Percentiles rank a stretch among this genome's conserved stretches.
phyloP scores from a whole-genome alignment of 2,113 vertebrate species.

The Oreocharis arfaki region DNA sequence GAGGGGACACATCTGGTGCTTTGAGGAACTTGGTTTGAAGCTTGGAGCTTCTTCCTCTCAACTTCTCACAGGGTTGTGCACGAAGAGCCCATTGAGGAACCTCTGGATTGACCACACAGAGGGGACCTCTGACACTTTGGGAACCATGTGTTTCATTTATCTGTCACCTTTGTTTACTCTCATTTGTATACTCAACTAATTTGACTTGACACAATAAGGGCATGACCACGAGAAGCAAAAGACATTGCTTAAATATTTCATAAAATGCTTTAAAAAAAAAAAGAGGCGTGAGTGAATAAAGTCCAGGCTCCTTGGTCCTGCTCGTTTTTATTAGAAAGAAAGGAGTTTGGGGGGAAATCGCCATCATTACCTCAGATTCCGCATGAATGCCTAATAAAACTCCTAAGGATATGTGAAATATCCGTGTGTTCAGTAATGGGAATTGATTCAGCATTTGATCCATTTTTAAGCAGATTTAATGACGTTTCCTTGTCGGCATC shows the following conservation, averaged over 20 bases:
- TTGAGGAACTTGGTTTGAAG: not conserved
- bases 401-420: conserved; percentile 55
- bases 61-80: not conserved
- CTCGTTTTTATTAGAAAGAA: conserved; percentile 58
- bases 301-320: not conserved
- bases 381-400: conserved; percentile 69
- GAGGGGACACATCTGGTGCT: not conserved
- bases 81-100: not conserved
- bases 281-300: not conserved
- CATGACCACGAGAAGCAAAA: conserved; percentile 68
- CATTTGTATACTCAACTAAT: conserved; percentile 73
- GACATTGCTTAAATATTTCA: conserved; percentile 76
- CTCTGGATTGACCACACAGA: not conserved
- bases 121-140: conserved; percentile 38
- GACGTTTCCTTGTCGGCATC: conserved; percentile 70
- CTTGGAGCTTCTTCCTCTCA: not conserved
- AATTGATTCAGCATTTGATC: conserved; percentile 76
- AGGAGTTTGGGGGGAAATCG: conserved; percentile 14
- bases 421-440: conserved; percentile 61
- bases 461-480: conserved; percentile 79
- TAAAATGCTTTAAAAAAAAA: conserved; percentile 17
- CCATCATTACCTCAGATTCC: conserved; percentile 24
- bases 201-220: conserved; percentile 78
- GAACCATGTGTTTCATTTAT: conserved; percentile 63
- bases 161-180: conserved; percentile 76